A percentile compares a stretch with the other conserved stretches of the same genome.
These are phyloP conservation scores for Rhadinocentrus ornatus DNA, from an alignment of 2,797 vertebrate genomes.

Conservation along the genomic window DNA sequence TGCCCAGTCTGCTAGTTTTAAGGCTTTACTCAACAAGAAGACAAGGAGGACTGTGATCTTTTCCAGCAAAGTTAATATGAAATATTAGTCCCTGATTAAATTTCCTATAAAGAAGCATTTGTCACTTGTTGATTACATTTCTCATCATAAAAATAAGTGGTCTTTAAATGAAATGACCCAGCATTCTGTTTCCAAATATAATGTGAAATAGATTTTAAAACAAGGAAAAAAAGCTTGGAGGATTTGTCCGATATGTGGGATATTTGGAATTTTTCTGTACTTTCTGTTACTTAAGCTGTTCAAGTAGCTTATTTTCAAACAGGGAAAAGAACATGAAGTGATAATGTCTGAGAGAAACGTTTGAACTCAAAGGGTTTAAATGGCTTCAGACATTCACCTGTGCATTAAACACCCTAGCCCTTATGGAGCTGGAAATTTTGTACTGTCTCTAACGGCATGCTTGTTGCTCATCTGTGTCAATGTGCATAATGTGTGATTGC, in stretches of 20 bases:
- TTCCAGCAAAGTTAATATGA: slow-evolving; percentile 19
- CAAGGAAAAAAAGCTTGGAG: slow-evolving; percentile 20
- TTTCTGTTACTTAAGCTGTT: neutral
- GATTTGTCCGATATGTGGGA: slow-evolving; percentile 9
- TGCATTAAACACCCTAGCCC: slow-evolving; percentile 52
- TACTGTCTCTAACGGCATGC: slow-evolving; percentile 50
- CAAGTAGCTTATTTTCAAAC: slow-evolving; percentile 32
- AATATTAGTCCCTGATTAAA: slow-evolving; percentile 15
- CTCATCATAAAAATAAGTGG: slow-evolving; percentile 45
- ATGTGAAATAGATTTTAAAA: slow-evolving; percentile 16
- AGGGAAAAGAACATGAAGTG: slow-evolving; percentile 39
- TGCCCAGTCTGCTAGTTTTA: slow-evolving; percentile 13
- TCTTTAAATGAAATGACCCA: slow-evolving; percentile 38
- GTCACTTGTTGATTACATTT: slow-evolving; percentile 43
- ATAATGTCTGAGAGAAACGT: slow-evolving; percentile 46
- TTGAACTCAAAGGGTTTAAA: slow-evolving; percentile 47
- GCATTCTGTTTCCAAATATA: slow-evolving; percentile 4
- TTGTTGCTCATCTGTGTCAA: slow-evolving; percentile 70
- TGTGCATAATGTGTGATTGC: slow-evolving; percentile 62
- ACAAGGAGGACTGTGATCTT: slow-evolving; percentile 5
- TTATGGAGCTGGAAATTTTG: slow-evolving; percentile 38
- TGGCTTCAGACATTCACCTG: slow-evolving; percentile 43
- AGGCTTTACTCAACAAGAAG: slow-evolving; percentile 17
- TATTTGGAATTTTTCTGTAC: slow-evolving; percentile 32
- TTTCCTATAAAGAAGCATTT: slow-evolving; percentile 36